Conservation (phyloP, 2,113 vertebrate species). For the Nesogale talazaci region DNA sequence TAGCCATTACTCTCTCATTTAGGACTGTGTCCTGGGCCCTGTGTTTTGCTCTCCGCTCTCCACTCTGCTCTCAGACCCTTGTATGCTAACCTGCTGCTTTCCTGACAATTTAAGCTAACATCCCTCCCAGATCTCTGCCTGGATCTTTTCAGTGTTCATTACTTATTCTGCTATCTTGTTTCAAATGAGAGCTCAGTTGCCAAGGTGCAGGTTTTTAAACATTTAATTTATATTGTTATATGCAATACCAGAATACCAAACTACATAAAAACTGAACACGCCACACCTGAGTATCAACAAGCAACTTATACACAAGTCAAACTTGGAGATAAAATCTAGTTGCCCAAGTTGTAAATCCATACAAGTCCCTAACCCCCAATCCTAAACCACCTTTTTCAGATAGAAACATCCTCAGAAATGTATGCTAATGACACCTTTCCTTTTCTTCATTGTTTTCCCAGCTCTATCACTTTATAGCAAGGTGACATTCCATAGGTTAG, state of each 20-base stretch:
- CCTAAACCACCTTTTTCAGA: neutral
- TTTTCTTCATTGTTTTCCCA: neutral
- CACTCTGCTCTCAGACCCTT: neutral
- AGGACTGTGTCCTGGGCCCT: neutral
- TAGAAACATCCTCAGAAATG: neutral
- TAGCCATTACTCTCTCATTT: neutral
- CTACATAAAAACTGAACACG: neutral
- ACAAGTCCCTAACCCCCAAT: neutral
- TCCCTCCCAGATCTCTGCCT: neutral
- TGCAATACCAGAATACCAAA: neutral
- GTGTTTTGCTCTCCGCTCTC: neutral
- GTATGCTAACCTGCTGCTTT: neutral
- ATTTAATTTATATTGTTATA: neutral
- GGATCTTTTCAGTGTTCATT: neutral
- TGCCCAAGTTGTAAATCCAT: neutral
- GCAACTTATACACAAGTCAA: neutral
- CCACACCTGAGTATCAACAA: too few relatives aligned
- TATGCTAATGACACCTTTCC: neutral
- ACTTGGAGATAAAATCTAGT: neutral
- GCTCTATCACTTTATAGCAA: neutral
- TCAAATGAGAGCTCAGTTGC: neutral
- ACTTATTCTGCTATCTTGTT: neutral
- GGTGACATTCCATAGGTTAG: neutral
- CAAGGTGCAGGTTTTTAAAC: neutral
- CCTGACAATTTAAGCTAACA: neutral